These are phyloP conservation scores for Vandiemenella viatica DNA, from an alignment of 2,888 invertebrate species.

Conservation along the genomic window DNA sequence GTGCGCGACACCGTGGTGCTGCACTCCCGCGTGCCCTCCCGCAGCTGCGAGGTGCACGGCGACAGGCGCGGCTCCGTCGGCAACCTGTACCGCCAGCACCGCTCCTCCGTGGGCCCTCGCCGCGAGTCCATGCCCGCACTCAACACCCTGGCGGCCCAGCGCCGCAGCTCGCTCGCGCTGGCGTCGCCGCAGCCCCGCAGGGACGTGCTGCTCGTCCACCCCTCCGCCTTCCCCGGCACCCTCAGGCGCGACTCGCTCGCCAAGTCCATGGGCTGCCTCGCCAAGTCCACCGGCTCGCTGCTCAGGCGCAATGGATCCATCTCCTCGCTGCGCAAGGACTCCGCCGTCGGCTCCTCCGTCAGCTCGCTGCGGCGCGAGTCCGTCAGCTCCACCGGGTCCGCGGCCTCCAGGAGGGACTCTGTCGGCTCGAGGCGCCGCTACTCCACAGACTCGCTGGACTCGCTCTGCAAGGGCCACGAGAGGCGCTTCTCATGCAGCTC, in stretches of 20 bases:
- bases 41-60: slow-evolving; percentile 57
- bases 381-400: slow-evolving; percentile 21
- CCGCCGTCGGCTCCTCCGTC: slow-evolving; percentile 22
- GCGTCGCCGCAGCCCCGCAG: slow-evolving; percentile 4
- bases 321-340: neutral
- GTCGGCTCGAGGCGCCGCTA: slow-evolving; percentile 28
- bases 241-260: slow-evolving; percentile 20
- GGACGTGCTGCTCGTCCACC: slow-evolving; percentile 38
- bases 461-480: slow-evolving; percentile 45
- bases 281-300: neutral
- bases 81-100: slow-evolving; percentile 35
- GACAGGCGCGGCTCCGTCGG: slow-evolving; percentile 42
- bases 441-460: slow-evolving; percentile 58
- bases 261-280: slow-evolving; percentile 7
- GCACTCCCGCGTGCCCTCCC: slow-evolving; percentile 39
- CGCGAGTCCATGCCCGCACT: slow-evolving; percentile 32
- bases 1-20: slow-evolving; percentile 27
- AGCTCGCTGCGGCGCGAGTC: slow-evolving; percentile 25
- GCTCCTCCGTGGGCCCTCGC: slow-evolving; percentile 34
- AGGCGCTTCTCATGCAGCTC: slow-evolving; percentile 42
- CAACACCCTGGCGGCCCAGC: slow-evolving; percentile 14
- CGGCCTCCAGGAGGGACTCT: slow-evolving; percentile 8
- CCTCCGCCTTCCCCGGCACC: slow-evolving; percentile 53
- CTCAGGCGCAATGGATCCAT: neutral
- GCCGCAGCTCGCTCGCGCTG: slow-evolving; percentile 6